These are phyloP conservation scores for Rhinogobius similis DNA, from an alignment of 2,113 vertebrate genomes.

Conservation along the genomic window DNA sequence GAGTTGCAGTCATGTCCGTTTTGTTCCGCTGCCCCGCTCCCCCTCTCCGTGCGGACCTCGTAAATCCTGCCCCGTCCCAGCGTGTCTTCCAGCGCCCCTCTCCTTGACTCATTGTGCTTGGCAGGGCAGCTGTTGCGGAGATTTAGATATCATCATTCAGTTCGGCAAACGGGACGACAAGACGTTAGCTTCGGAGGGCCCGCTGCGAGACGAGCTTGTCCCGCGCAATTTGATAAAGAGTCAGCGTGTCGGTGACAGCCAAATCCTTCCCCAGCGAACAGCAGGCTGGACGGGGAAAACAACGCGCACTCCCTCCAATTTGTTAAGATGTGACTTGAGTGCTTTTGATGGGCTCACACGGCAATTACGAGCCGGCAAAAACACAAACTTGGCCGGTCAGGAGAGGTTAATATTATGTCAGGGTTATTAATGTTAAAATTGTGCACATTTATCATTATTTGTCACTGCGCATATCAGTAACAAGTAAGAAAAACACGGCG, in stretches of 20 bases:
- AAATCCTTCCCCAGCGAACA: slow-evolving; percentile 55
- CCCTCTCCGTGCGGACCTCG: slow-evolving; percentile 2
- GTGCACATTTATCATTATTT: slow-evolving; percentile 5
- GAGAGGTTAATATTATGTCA: neutral
- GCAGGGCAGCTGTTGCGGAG: slow-evolving; percentile 71
- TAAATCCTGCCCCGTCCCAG: neutral
- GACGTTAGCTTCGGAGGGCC: slow-evolving; percentile 60
- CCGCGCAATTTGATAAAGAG: slow-evolving; percentile 65
- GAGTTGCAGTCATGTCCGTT: slow-evolving; percentile 14
- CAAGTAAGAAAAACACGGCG: slow-evolving; percentile 4
- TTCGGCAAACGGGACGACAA: slow-evolving; percentile 67
- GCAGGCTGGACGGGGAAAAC: slow-evolving; percentile 24
- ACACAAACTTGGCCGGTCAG: neutral
- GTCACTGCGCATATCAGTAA: neutral
- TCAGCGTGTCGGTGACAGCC: slow-evolving; percentile 55
- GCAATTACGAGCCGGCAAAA: slow-evolving; percentile 5
- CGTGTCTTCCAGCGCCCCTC: slow-evolving; percentile 45
- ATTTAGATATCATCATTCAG: slow-evolving; percentile 80
- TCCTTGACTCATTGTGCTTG: slow-evolving; percentile 62
- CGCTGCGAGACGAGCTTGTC: slow-evolving; percentile 57
- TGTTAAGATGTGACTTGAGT: slow-evolving; percentile 18
- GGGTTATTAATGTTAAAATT: neutral
- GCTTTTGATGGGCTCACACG: neutral
- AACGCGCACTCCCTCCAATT: slow-evolving; percentile 19
- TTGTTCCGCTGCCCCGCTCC: neutral